Percentiles rank a stretch among this genome's conserved stretches.
Conservation (phyloP, 2,888 invertebrate species). For the Agonopterix alstromeriana region DNA sequence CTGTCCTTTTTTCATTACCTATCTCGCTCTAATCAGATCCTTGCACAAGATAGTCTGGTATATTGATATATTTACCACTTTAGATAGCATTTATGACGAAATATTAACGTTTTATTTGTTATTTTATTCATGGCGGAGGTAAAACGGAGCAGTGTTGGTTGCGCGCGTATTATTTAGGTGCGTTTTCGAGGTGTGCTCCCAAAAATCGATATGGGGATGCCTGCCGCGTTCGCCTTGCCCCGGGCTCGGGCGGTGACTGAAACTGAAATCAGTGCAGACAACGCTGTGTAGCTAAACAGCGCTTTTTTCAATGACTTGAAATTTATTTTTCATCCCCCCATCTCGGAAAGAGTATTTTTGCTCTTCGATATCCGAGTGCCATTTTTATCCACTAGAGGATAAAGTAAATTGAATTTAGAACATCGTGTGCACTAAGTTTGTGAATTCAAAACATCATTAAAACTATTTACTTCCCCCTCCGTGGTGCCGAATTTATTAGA, state of each 20-base stretch:
- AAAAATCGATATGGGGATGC: conserved; percentile 1
- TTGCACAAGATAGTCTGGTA: conserved; percentile 24
- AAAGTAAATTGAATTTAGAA: too few species aligned
- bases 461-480: too few species aligned
- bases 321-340: too few species aligned
- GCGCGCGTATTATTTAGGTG: conserved; percentile 12
- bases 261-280: conserved; percentile 25
- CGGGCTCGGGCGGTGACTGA: conserved; percentile 60
- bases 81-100: conserved; percentile 19
- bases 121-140: conserved; percentile 26
- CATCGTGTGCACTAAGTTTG: too few species aligned
- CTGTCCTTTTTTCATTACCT: conserved; percentile 25
- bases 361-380: too few species aligned
- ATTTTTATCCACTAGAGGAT: too few species aligned
- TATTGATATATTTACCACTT: conserved; percentile 13
- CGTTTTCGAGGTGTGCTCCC: background rate
- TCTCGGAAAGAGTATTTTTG: too few species aligned
- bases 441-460: too few species aligned
- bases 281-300: background rate
- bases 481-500: too few species aligned
- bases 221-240: conserved; percentile 25
- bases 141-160: background rate
- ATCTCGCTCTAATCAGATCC: conserved; percentile 26
- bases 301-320: background rate
- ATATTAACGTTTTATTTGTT: conserved; percentile 10